These are phyloP conservation scores for Rhagonycha lutea DNA, from an alignment of 2,888 invertebrate species.

Conservation along the genomic window DNA sequence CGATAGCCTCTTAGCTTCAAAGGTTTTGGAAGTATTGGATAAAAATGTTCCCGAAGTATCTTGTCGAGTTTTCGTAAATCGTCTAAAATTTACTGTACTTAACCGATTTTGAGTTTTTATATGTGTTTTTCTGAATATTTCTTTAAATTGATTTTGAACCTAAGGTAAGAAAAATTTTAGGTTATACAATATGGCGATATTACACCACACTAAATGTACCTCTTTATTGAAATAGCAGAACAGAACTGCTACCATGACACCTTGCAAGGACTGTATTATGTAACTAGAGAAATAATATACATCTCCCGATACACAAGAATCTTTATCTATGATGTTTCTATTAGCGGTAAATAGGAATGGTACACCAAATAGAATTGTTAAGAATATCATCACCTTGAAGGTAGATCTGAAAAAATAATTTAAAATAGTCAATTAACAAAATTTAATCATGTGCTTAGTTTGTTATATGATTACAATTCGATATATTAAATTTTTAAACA, in stretches of 20 bases:
- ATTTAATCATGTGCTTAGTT: background rate
- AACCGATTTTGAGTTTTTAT: background rate
- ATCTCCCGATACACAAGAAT: slow-evolving; percentile 59
- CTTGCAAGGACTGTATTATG: slow-evolving; percentile 64
- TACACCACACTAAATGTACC: slow-evolving; percentile 40
- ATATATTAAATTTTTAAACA: background rate
- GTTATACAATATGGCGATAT: background rate
- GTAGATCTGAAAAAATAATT: slow-evolving; percentile 58
- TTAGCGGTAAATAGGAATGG: slow-evolving; percentile 68
- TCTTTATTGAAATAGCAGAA: slow-evolving; percentile 71
- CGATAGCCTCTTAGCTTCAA: background rate
- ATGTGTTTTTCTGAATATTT: background rate
- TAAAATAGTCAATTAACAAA: background rate
- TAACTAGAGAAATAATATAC: slow-evolving; percentile 65
- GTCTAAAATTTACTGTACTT: background rate
- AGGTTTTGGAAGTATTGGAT: background rate
- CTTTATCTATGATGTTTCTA: slow-evolving; percentile 56
- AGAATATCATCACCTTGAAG: slow-evolving; percentile 67
- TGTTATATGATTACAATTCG: background rate
- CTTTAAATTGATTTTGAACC: background rate
- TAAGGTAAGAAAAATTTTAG: background rate
- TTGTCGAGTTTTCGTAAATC: background rate
- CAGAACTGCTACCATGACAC: slow-evolving; percentile 65
- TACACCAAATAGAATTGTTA: slow-evolving; percentile 72
- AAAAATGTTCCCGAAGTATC: background rate